These are phyloP conservation scores for Leistus spinibarbis DNA, from an alignment of 2,888 invertebrate genomes.

Conservation along the genomic window DNA sequence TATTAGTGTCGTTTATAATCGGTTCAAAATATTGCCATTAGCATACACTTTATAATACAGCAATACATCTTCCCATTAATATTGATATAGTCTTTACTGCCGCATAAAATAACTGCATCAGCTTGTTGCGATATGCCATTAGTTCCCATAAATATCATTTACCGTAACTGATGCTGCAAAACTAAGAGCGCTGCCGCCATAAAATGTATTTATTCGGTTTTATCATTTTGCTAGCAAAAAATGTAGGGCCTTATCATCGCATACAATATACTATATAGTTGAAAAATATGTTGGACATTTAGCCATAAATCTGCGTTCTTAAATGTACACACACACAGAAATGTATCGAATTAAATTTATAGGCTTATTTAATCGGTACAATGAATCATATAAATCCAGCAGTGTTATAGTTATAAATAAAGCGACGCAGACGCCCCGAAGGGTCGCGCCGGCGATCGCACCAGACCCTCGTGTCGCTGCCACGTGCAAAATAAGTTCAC, in stretches of 20 bases:
- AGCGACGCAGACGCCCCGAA: constrained; percentile 23
- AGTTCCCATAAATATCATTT: neutral
- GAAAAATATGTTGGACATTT: constrained; percentile 9
- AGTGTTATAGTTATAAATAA: constrained; percentile 37
- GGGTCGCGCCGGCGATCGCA: constrained; percentile 10
- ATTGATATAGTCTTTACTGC: neutral
- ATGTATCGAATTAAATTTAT: constrained; percentile 46
- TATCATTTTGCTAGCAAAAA: neutral
- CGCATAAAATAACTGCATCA: neutral
- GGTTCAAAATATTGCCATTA: neutral
- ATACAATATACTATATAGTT: constrained; percentile 5
- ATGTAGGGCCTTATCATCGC: neutral
- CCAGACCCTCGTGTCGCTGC: constrained; percentile 15
- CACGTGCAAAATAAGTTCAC: neutral
- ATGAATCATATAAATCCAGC: constrained; percentile 50
- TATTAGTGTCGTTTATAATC: neutral
- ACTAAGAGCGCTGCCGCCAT: neutral
- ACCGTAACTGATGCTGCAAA: neutral
- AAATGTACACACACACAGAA: constrained; percentile 12
- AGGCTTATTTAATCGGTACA: constrained; percentile 48
- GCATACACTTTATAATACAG: too few species aligned
- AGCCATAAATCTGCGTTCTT: constrained; percentile 10
- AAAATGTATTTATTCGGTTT: constrained; percentile 6
- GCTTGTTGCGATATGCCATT: neutral
- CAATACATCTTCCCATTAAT: neutral